Conservation (phyloP, 2,888 invertebrate genomes). For the Drosophila barbarae region DNA sequence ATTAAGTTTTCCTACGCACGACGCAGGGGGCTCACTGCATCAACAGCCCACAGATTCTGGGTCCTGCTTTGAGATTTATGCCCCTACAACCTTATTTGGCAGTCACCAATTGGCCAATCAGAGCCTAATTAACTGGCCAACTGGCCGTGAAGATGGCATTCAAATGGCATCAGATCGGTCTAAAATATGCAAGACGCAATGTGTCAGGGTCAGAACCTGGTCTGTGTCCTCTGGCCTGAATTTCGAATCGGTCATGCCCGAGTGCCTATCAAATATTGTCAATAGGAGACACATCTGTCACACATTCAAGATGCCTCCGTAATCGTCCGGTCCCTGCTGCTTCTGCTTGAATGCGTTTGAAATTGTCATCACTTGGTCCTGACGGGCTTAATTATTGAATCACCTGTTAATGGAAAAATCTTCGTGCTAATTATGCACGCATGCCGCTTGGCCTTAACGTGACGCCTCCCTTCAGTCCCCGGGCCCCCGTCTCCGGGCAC, state of each 20-base stretch:
- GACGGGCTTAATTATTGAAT: constrained; percentile 42
- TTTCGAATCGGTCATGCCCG: constrained; percentile 37
- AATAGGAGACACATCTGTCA: constrained; percentile 41
- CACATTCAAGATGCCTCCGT: constrained; percentile 13
- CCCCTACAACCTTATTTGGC: constrained; percentile 33
- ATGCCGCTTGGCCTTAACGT: constrained; percentile 19
- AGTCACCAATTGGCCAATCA: constrained; percentile 53
- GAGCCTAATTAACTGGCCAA: constrained; percentile 65
- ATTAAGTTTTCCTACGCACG: not conserved
- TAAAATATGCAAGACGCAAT: constrained; percentile 67
- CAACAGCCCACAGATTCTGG: not conserved
- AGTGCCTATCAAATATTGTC: constrained; percentile 46
- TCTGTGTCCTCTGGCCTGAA: constrained; percentile 11
- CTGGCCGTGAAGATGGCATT: constrained; percentile 58
- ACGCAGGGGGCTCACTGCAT: not conserved
- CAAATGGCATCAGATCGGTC: constrained; percentile 37
- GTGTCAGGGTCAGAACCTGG: constrained; percentile 48
- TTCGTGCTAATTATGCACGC: constrained; percentile 54
- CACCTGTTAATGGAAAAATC: constrained; percentile 59
- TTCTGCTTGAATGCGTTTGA: constrained; percentile 15
- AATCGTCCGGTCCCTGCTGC: constrained; percentile 1
- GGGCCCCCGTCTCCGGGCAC: not conserved
- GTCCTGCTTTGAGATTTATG: constrained; percentile 9
- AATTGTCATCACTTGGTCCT: constrained; percentile 22
- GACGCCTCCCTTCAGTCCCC: not conserved